These are phyloP conservation scores for Torymus auratus DNA, from an alignment of 2,888 invertebrate genomes.

Conservation along the genomic window DNA sequence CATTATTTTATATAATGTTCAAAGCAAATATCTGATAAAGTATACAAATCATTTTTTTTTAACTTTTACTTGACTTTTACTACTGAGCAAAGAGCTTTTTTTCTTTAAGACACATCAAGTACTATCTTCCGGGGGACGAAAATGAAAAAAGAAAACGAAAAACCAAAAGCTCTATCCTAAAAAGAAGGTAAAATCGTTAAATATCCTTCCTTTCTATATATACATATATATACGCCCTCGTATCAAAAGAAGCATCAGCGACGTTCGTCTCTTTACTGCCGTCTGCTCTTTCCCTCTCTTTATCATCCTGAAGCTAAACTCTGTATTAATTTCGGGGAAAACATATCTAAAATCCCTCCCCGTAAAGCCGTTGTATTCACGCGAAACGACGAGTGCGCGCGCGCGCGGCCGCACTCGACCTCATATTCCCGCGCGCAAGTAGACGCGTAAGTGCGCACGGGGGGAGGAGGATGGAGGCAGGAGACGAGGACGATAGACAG, in stretches of 20 bases:
- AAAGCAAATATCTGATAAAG: no score
- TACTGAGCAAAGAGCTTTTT: no score
- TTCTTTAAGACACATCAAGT: no score
- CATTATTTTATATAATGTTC: no score
- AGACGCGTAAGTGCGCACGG: neutral
- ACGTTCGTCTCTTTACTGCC: neutral
- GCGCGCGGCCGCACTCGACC: neutral
- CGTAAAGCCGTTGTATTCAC: neutral
- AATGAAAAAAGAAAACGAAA: neutral
- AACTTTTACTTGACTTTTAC: no score
- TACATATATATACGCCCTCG: no score
- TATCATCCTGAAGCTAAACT: neutral
- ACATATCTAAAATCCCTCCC: slow-evolving; percentile 10
- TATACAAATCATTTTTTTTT: no score
- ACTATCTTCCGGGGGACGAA: no score
- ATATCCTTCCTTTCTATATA: neutral
- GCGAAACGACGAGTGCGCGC: neutral
- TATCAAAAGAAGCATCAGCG: slow-evolving; percentile 9
- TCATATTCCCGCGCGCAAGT: slow-evolving; percentile 23
- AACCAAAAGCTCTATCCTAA: neutral
- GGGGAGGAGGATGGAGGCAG: neutral
- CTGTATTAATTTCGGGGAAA: slow-evolving; percentile 41
- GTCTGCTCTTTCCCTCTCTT: slow-evolving; percentile 1
- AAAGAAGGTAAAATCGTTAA: slow-evolving; percentile 25
- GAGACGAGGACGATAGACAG: slow-evolving; percentile 30